Evolutionary conservation across 2,797 vertebrate genomes (phyloP), one percentile per base, ranked within the genome.

Genomic region (Enteromius mattozi): DNA sequence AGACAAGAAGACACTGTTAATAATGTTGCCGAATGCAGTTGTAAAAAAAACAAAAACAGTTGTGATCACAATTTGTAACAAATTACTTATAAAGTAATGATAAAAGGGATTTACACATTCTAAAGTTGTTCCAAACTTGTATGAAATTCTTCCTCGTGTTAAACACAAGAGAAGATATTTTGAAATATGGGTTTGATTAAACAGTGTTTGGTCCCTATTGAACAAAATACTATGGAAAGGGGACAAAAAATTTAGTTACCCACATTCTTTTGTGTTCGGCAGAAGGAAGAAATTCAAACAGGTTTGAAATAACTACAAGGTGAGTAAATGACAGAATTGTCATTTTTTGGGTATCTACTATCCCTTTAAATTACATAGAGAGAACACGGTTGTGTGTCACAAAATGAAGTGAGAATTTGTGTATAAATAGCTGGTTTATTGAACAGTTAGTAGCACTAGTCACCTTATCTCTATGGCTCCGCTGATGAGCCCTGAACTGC

Each of bases 401-500:
- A 19, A 74, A 49, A 51, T 8, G 9, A 49, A 47, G 24, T 35
- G 10, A 47, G 35, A 49, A n/a, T 33, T 1, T 66, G 19, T 68
- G 30, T 4, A 77, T 27, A 40, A 78, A 61, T 63, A 61, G 17
- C 30, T 71, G 1, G 0, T 75, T 75, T 21, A 37, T 65, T 63
- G 6, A 45, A 65, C 24, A 45, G 37, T 37, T 19, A 82, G n/a
- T 6, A 82, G 13, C 27, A 17, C 16, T 37, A 75, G 51, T 82
- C 79, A 90, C 91, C 87, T 92, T 88, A 82, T 88, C 86, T 84
- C 83, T 87, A 78, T 90, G 87, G 40, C 81, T 89, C 56, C 80
- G 82, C 63, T 87, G 87, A 59, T 89, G 89, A 49, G 80, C 78
- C 78, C 84, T 88, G 30, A 89, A 80, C 78, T 90, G 83, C 65